phyloP scores from a whole-genome alignment of 1,140 invertebrate species.

The Magallana angulata region DNA sequence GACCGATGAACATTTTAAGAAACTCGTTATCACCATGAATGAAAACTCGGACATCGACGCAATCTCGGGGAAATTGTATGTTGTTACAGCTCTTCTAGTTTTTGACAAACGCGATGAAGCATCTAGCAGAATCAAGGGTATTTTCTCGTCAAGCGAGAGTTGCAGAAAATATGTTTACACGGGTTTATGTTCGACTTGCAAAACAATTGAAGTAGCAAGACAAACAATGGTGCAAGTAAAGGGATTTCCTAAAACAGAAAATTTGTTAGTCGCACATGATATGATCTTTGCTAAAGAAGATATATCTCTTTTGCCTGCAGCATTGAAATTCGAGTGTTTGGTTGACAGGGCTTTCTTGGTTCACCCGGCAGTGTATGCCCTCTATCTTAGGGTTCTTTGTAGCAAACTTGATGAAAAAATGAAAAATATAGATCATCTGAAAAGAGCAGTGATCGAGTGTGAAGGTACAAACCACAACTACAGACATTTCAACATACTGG shows the following conservation, averaged over 20 bases:
- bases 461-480: not conserved
- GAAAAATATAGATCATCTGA: not conserved
- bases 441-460: constrained; percentile 1
- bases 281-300: constrained; percentile 38
- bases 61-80: constrained; percentile 35
- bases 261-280: not conserved
- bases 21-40: not conserved
- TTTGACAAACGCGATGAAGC: not conserved
- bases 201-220: not conserved
- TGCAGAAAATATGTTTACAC: not conserved
- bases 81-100: constrained; percentile 1
- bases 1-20: not conserved
- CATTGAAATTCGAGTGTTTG: constrained; percentile 40
- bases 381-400: not conserved
- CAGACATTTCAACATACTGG: constrained; percentile 38
- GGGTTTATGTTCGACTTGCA: not conserved
- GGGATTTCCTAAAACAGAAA: not conserved
- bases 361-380: constrained; percentile 37
- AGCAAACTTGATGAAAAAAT: not conserved
- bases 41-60: constrained; percentile 33
- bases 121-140: not conserved
- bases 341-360: constrained; percentile 32
- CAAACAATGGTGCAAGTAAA: not conserved
- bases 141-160: not conserved
- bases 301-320: constrained; percentile 7